Base-by-base conservation (phyloP, 1,140 invertebrate genomes). In the Melipona quadrifasciata region DNA sequence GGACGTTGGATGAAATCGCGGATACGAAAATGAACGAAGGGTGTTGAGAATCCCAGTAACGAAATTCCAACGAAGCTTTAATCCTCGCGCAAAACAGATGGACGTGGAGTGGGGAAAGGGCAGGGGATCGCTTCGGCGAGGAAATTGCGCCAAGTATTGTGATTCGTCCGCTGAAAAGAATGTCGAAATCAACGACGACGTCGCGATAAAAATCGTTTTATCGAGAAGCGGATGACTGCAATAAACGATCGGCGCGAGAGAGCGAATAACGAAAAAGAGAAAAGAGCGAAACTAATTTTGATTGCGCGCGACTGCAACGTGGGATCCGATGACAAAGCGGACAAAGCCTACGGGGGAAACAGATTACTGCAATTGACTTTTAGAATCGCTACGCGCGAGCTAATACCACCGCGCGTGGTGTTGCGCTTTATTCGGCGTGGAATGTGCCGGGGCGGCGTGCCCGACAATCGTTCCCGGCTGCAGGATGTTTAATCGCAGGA, bases 291-390 rank as follows among this genome's bases (percentile, higher is more conserved):
- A 82, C n/a, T 82, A 68, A 82, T 57, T 55, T 47, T 51, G 47
- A 67, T 75, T 31, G 19, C 5, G n/a, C 19, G 68, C 55, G 61
- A 61, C n/a, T 19, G 16, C 55, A 31, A 17, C 1, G 14, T 10
- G 31, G 17, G 53, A 76, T 57, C 68, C n/a, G 19, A n/a, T 14
- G 61, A 47, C 53, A 65, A 55, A n/a, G 74, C n/a, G 61, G 27
- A 82, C 53, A 82, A 77, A 82, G n/a, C 51, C 19, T 24, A n/a
- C 61, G 14, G 19, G n/a, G 57, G 31, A n/a, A 47, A 61, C 72
- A 24, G 27, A 82, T 82, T 82, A 68, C 61, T 47, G 24, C 73
- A 14, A 82, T 82, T 77, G 73, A 67, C 73, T 39, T 82, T 82
- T n/a, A 34, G 73, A 77, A 82, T 55, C 68, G 72, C 27, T 31